Percentiles rank a stretch among this genome's conserved stretches.
Conservation (phyloP, 2,113 vertebrate species). For the Anguilla rostrata region DNA sequence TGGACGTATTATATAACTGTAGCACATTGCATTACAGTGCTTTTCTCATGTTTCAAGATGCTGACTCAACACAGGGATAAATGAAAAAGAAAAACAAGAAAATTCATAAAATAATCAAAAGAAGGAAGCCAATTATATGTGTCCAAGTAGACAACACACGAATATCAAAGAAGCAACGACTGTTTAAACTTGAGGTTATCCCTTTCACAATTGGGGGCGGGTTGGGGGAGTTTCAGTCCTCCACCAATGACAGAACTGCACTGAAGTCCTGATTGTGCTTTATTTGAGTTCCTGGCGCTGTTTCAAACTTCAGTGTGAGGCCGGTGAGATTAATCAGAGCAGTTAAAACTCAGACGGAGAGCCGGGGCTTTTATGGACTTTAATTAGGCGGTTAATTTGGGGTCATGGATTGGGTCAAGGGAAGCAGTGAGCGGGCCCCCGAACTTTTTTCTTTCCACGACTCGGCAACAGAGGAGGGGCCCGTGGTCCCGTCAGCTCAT, state of each 20-base stretch:
- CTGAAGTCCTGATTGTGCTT: not conserved
- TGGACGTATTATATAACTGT: no score
- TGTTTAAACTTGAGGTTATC: not conserved
- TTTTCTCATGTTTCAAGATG: no score
- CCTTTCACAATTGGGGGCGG: not conserved
- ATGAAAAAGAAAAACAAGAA: not conserved
- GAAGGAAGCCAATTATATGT: not conserved
- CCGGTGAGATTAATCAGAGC: not conserved
- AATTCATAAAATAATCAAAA: not conserved
- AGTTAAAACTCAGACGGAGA: not conserved
- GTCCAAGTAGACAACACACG: no score
- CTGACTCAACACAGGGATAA: no score
- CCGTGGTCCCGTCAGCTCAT: not conserved
- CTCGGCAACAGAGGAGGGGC: not conserved
- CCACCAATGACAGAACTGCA: not conserved
- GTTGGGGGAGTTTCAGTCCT: not conserved
- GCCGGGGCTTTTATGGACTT: not conserved
- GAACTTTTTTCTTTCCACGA: not conserved
- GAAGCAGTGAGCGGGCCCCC: not conserved
- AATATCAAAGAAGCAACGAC: no score
- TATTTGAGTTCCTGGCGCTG: not conserved
- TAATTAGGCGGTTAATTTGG: slow-evolving; percentile 7
- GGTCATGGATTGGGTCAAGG: not conserved
- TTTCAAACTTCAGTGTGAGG: not conserved
- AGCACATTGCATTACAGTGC: no score